Percentiles rank a stretch among this genome's conserved stretches.
These are phyloP conservation scores for Amphilophus citrinellus DNA, from an alignment of 2,113 vertebrate species.

Conservation along the genomic window DNA sequence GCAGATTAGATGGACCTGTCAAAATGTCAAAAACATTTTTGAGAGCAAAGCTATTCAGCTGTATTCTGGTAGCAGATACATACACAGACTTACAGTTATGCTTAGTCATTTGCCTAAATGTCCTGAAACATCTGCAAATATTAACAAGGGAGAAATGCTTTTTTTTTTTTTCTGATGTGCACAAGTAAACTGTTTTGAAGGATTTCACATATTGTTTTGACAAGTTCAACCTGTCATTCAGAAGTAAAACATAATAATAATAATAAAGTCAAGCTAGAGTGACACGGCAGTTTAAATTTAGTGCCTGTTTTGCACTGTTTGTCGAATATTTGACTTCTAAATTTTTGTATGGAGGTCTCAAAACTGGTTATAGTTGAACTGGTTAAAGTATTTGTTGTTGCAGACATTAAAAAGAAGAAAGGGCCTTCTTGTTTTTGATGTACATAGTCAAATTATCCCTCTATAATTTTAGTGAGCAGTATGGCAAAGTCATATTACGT, in stretches of 20 bases:
- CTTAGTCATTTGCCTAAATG: not conserved
- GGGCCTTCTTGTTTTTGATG: not conserved
- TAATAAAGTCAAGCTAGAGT: slow-evolving; percentile 6
- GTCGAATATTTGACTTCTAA: not conserved
- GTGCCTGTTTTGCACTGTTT: not conserved
- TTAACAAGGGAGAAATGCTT: not conserved
- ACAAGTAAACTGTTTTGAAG: not conserved
- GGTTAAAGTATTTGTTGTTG: not conserved
- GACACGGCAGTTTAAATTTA: not conserved
- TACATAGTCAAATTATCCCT: not conserved
- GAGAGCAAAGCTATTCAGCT: not conserved
- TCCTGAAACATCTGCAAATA: not conserved
- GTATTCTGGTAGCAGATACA: not conserved
- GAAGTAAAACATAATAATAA: not conserved
- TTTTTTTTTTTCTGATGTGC: not conserved
- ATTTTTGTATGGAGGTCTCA: not conserved
- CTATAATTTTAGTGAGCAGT: not conserved
- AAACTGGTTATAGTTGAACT: not conserved
- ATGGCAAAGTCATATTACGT: not conserved
- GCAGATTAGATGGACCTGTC: not conserved
- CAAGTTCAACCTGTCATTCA: not conserved
- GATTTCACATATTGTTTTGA: not conserved
- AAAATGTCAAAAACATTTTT: slow-evolving; percentile 2
- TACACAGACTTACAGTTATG: not conserved
- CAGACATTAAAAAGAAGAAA: not conserved